Evolutionary conservation across 2,113 vertebrate species (phyloP), one percentile per base, ranked within the genome.

Genomic region (Saguinus midas): DNA sequence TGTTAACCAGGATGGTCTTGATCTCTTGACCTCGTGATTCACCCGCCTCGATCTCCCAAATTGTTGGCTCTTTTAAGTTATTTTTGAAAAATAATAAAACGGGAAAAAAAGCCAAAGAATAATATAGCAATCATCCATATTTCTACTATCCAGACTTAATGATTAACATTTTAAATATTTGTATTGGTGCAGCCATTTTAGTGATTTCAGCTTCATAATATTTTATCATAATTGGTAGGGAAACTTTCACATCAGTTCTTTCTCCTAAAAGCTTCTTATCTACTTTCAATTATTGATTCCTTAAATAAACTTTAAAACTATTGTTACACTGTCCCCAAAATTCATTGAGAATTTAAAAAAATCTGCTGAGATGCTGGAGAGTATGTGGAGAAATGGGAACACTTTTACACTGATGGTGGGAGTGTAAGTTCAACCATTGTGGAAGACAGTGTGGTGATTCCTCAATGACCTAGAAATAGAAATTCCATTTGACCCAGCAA

Each of bases 281-380:
- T 84, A 57, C 78, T 92, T 97, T 94, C 72, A 92, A 17, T 75
- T 52, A 91, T n/a, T 55, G 58, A 72, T 92, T 78, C 20, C 75
- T 87, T 68, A 73, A 78, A 25, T 91, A 5, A 91, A 91, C 21
- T 87, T 94, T 88, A 88, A 80, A 85, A 29, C 16, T 3, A 86
- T 86, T 93, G 32, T 45, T 95, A 91, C 43, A 0, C 85, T 72
- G 4, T 81, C 32, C 8, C 58, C 32, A 81, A 94, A 93, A 79
- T 86, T 83, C 21, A 86, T 17, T 75, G 37, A 94, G 29, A 92
- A 58, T 64, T 43, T 5, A 43, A 43, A 43, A 43, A 43, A 43
- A 40, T 40, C 37, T 40, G 37, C 3, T 40, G 37, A 43, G 43
- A 43, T 43, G 37, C 43, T 43, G 43, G 43, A 43, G 43, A 43